Evolutionary conservation across 2,113 vertebrate species (phyloP).

Genomic region (Numida meleagris): DNA sequence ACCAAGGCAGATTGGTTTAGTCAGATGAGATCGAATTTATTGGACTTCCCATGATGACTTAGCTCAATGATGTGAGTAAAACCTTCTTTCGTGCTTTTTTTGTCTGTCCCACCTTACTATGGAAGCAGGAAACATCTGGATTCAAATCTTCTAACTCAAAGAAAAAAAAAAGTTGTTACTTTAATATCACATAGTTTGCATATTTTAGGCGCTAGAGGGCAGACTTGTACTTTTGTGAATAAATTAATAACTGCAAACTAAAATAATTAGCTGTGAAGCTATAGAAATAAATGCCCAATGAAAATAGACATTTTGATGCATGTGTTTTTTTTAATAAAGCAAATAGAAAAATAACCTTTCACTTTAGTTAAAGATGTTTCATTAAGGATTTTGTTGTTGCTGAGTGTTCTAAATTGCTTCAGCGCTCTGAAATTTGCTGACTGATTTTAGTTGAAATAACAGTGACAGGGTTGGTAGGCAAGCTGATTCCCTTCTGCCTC

Average conservation of each 20-base stretch:
- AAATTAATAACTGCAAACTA: background rate
- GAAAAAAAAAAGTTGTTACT: background rate
- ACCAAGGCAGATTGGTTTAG: background rate
- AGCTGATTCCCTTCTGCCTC: background rate
- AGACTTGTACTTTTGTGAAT: constrained; percentile 42
- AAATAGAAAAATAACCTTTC: constrained; percentile 3
- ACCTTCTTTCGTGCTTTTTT: background rate
- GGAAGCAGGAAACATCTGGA: background rate
- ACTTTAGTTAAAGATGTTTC: background rate
- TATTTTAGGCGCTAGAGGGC: constrained; percentile 73
- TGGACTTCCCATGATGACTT: background rate
- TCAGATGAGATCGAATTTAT: background rate
- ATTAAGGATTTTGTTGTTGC: background rate
- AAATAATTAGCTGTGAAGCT: constrained; percentile 1
- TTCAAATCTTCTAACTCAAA: background rate
- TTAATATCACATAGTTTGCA: background rate
- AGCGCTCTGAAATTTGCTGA: background rate
- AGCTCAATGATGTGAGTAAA: background rate
- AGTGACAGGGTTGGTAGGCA: background rate
- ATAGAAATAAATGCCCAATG: background rate
- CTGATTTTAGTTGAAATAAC: background rate
- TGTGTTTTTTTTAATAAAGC: background rate
- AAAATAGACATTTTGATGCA: background rate
- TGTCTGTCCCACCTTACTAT: background rate
- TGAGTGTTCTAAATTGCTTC: background rate